Evolutionary conservation across 2,888 invertebrate species (phyloP).

Genomic region (Syrista parreyssii): DNA sequence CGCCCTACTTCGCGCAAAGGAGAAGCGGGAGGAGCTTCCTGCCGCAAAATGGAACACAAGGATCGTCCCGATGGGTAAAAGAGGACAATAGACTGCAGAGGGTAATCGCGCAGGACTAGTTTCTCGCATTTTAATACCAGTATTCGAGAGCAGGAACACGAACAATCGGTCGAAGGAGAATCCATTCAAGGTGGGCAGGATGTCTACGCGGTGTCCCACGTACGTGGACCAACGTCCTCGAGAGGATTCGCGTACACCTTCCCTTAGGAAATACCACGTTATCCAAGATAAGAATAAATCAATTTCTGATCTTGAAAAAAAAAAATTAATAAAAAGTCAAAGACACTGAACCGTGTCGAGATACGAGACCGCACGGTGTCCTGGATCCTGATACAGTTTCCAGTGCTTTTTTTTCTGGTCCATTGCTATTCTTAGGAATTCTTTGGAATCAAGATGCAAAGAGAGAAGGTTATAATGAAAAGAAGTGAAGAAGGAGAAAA

Average conservation of each 20-base stretch:
- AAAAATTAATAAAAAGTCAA: background rate
- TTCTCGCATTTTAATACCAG: conserved; percentile 57
- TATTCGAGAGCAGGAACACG: conserved; percentile 60
- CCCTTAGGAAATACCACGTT: background rate
- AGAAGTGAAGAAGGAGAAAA: background rate
- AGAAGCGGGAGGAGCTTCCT: conserved; percentile 15
- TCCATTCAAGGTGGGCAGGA: conserved; percentile 19
- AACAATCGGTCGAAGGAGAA: conserved; percentile 45
- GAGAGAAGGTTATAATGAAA: background rate
- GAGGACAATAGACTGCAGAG: background rate
- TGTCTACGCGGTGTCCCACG: background rate
- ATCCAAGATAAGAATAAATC: background rate
- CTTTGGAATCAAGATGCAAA: background rate
- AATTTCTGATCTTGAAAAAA: background rate
- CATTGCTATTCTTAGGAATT: background rate
- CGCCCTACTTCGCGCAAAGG: background rate
- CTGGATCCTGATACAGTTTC: background rate
- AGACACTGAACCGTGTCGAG: background rate
- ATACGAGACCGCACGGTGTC: background rate
- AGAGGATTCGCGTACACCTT: conserved; percentile 1
- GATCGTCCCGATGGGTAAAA: conserved; percentile 14
- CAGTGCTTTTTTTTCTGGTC: background rate
- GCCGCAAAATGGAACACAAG: conserved; percentile 19
- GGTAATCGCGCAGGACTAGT: conserved; percentile 45
- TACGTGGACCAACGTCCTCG: conserved; percentile 5